Conservation (phyloP, 2,113 vertebrate genomes). For the Datnioides undecimradiatus region DNA sequence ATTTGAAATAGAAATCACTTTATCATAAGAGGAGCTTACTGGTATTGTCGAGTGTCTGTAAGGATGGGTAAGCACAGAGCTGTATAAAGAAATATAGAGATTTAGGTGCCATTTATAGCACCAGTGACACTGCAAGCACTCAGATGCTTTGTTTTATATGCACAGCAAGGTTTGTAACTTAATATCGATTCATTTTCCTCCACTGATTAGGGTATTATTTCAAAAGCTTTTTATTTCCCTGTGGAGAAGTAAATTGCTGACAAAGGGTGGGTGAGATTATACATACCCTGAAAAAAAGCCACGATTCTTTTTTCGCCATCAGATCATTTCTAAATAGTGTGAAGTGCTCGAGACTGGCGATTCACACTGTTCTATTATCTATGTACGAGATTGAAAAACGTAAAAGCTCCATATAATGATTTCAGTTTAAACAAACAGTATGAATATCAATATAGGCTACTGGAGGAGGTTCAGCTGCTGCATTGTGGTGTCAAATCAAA, state of each 20-base stretch:
- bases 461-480: neutral
- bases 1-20: constrained; percentile 13
- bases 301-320: constrained; percentile 37
- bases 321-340: constrained; percentile 47
- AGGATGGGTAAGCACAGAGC: neutral
- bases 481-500: neutral
- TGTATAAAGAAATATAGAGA: constrained; percentile 1
- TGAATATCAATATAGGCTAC: neutral
- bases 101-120: neutral
- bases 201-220: constrained; percentile 68
- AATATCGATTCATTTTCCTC: constrained; percentile 67
- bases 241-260: constrained; percentile 61
- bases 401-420: neutral
- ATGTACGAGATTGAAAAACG: neutral
- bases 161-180: constrained; percentile 45
- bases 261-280: constrained; percentile 54
- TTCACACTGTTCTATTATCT: constrained; percentile 3
- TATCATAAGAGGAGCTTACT: neutral
- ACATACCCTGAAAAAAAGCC: constrained; percentile 16
- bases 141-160: constrained; percentile 39
- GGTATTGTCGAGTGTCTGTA: neutral
- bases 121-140: neutral
- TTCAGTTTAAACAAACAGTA: neutral
- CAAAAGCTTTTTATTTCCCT: constrained; percentile 73
- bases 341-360: constrained; percentile 16